Evolutionary conservation across 2,797 vertebrate species (phyloP), one percentile per base, ranked within the genome.

Genomic region (Hyperoplus immaculatus): DNA sequence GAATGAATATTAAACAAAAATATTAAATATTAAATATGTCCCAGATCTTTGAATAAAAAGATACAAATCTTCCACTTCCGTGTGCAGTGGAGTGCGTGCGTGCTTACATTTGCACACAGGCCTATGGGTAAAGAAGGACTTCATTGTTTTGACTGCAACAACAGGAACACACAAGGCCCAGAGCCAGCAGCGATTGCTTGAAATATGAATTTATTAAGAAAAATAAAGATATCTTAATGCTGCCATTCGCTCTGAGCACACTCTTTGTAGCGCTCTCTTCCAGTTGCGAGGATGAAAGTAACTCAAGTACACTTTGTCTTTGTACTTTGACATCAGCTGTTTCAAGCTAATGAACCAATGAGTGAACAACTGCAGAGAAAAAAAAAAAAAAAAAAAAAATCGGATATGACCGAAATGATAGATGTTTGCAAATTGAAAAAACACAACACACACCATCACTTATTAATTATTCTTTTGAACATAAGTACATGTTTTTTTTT

Each of bases 121-220:
- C 87, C 87, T 39, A 69, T 89, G 85, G 87, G 69, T 81, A 64
- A 72, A 57, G 61, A 74, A 46, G 87, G 88, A 91, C 80, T 90
- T 87, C 86, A 92, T 91, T 92, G 80, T 87, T 88, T 82, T 90
- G 89, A 92, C 91, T 70, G 59, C 80, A 87, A 75, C 71, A 80
- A 78, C 64, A 86, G 85, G 86, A 87, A 87, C 86, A 84, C 83
- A 72, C 12, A 15, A 21, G 54, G 83, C 90, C 82, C 72, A 38
- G 9, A 91, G 92, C 87, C 15, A 82, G 38, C 29, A 29, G 29
- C 3, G 21, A 58, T 51, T 71, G 66, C 63, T 66, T 60, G 59
- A 29, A 29, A 29, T 69, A 15, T 73, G 54, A 59, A 74, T 82
- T 78, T 63, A 72, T 29, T 29, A 64, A 0, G 21, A 21, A 55